Evolutionary conservation across 2,888 invertebrate genomes (phyloP).

Genomic region (Heliconius sara): DNA sequence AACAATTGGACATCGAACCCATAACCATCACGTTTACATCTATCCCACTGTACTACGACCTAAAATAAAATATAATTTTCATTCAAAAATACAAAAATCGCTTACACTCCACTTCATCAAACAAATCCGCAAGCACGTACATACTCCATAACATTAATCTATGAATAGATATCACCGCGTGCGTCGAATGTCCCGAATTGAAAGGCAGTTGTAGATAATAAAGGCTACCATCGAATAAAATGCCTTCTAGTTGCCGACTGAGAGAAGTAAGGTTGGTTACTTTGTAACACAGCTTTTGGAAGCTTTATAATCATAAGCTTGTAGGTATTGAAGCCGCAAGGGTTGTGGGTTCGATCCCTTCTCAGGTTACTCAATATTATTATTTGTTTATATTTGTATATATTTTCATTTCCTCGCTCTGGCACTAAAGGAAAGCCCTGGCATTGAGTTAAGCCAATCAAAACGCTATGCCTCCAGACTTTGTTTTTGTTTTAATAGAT

Average conservation of each 20-base stretch:
- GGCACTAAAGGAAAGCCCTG: too few species aligned
- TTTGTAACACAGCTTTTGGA: neutral
- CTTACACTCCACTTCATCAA: neutral
- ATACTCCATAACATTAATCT: conserved; percentile 24
- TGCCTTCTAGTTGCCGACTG: neutral
- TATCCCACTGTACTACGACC: neutral
- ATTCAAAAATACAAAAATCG: neutral
- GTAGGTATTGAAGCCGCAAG: neutral
- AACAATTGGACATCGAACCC: too few species aligned
- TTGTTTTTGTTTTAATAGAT: too few species aligned
- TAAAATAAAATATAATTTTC: neutral
- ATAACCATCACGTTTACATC: too few species aligned
- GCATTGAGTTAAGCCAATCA: neutral
- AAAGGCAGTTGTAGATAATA: conserved; percentile 18
- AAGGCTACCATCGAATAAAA: conserved; percentile 12
- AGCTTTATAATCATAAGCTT: neutral
- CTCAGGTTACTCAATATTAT: neutral
- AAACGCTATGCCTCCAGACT: neutral
- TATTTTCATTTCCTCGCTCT: too few species aligned
- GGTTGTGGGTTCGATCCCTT: neutral
- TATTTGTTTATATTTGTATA: too few species aligned
- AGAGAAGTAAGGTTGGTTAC: neutral
- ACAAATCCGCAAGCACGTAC: conserved; percentile 8
- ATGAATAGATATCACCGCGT: conserved; percentile 20
- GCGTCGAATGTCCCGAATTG: conserved; percentile 15